Evolutionary conservation across 92 coral and sea anemone species (phyloP).

Genomic region (Heliopora coerulea): DNA sequence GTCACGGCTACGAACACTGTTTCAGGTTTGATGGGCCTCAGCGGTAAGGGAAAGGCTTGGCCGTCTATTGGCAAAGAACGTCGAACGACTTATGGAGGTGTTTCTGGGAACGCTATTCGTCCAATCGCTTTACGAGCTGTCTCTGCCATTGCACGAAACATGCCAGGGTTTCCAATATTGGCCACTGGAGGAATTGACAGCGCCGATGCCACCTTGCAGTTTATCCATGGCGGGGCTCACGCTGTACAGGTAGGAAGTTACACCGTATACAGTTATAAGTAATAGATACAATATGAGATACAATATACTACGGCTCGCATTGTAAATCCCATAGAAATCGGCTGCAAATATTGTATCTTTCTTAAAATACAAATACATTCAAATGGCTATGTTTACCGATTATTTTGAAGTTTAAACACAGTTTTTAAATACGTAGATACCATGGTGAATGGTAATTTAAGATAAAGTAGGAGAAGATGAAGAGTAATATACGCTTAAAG

Average conservation of each 20-base stretch:
- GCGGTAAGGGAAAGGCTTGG: constrained; percentile 73
- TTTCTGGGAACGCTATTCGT: constrained; percentile 97
- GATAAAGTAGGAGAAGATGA: no score
- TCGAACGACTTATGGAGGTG: constrained; percentile 92
- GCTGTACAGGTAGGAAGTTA: constrained; percentile 80
- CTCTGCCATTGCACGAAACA: constrained; percentile 86
- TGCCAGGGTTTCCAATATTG: constrained; percentile 88
- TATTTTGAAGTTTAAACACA: no score
- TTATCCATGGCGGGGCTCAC: constrained; percentile 88
- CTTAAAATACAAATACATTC: no score
- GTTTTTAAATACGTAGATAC: no score
- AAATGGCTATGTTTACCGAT: no score
- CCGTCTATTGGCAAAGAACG: constrained; percentile 76
- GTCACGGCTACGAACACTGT: constrained; percentile 99
- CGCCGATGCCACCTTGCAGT: constrained; percentile 94
- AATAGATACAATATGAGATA: no score
- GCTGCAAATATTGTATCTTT: no score
- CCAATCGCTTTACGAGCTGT: constrained; percentile 98
- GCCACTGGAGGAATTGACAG: constrained; percentile 99
- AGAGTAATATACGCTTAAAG: no score
- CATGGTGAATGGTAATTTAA: no score
- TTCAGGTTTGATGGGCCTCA: constrained; percentile 93
- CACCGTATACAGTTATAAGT: no score
- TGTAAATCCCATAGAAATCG: no score
- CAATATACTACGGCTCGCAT: no score